These are phyloP conservation scores for Iselma pallidipennis DNA, from an alignment of 2,888 invertebrate genomes.

Conservation along the genomic window DNA sequence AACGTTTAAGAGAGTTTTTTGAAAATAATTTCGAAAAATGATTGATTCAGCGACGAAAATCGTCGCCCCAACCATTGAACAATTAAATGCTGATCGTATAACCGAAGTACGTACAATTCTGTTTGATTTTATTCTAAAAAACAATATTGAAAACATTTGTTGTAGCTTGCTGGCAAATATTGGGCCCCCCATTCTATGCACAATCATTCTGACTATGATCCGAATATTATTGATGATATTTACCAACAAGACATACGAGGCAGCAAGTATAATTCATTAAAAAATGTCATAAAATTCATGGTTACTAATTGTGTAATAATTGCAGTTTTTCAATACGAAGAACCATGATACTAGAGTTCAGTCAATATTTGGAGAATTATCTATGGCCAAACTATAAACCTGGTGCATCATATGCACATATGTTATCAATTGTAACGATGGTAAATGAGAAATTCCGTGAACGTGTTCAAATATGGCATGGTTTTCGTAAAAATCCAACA, in stretches of 20 bases:
- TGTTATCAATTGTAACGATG: conserved; percentile 97
- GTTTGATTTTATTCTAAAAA: conserved; percentile 25
- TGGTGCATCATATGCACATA: conserved; percentile 82
- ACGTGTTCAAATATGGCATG: conserved; percentile 94
- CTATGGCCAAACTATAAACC: conserved; percentile 93
- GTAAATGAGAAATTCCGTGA: conserved; percentile 98
- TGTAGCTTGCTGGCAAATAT: conserved; percentile 85
- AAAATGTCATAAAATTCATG: conserved; percentile 45
- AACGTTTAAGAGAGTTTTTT: not conserved
- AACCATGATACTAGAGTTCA: conserved; percentile 95
- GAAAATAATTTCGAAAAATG: no score
- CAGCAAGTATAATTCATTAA: conserved; percentile 64
- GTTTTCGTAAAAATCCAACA: conserved; percentile 76
- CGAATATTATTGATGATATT: conserved; percentile 83
- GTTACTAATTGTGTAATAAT: conserved; percentile 5
- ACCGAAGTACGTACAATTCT: conserved; percentile 68
- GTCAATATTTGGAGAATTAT: conserved; percentile 95
- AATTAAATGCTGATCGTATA: conserved; percentile 87
- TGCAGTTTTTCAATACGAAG: conserved; percentile 76
- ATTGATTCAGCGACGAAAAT: conserved; percentile 50
- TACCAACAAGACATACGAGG: conserved; percentile 86
- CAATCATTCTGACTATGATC: conserved; percentile 73
- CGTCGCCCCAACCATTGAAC: conserved; percentile 80
- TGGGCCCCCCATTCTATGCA: conserved; percentile 87
- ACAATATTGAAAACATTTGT: conserved; percentile 18